These are phyloP conservation scores for Podarcis cretensis DNA, from an alignment of 2,113 vertebrate genomes.

Conservation along the genomic window DNA sequence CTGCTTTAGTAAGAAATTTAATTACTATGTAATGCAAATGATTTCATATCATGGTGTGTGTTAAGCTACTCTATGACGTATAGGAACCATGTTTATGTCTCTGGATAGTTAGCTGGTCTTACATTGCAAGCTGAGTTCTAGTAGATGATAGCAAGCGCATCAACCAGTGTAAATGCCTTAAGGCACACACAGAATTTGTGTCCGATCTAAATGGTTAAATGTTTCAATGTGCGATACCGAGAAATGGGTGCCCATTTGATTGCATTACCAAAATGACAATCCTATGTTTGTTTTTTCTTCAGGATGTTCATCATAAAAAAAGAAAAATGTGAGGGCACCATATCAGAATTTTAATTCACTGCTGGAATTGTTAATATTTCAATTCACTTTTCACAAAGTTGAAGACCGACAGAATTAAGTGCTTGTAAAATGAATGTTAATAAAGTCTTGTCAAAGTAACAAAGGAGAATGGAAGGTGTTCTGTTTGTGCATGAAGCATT, in stretches of 20 bases:
- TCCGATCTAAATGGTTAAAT: constrained; percentile 25
- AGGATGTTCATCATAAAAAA: too few species aligned
- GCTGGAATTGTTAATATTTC: constrained; percentile 32
- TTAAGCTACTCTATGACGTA: constrained; percentile 81
- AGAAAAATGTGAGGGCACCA: neutral
- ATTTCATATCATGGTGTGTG: constrained; percentile 76
- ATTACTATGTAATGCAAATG: constrained; percentile 85
- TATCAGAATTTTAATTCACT: neutral
- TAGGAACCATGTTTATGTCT: constrained; percentile 70
- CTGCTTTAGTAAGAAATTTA: constrained; percentile 70
- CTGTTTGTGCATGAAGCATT: neutral
- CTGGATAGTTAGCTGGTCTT: constrained; percentile 67
- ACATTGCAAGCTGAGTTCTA: constrained; percentile 58
- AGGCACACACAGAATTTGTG: constrained; percentile 46
- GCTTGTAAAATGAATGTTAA: constrained; percentile 22
- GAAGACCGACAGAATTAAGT: constrained; percentile 59
- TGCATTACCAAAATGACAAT: constrained; percentile 46
- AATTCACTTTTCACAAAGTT: constrained; percentile 52
- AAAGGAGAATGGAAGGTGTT: constrained; percentile 1
- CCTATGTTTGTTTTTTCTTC: neutral
- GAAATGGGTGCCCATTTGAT: constrained; percentile 49
- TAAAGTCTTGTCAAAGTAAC: neutral
- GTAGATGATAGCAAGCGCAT: constrained; percentile 61
- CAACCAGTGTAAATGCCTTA: constrained; percentile 58
- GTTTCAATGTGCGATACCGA: constrained; percentile 41